Base-by-base conservation (phyloP, 2,113 vertebrate genomes). In the Rhombomys opimus region DNA sequence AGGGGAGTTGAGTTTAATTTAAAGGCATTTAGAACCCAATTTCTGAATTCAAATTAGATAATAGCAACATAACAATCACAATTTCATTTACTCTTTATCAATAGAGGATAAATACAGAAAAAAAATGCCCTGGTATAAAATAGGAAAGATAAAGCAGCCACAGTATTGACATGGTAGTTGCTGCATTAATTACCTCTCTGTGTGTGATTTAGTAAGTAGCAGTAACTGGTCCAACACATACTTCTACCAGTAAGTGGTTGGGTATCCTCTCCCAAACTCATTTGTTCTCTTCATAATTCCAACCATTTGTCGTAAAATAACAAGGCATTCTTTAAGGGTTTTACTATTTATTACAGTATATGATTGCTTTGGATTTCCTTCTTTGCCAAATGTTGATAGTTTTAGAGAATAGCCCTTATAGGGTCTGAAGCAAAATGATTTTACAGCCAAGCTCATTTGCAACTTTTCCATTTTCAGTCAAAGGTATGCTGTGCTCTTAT, bases 371-470 rank as follows among this genome's bases (percentile, higher is more conserved):
- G 77, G 30, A 32, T 14, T 87, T 91, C 86, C 13, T 27, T 77
- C 17, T 84, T 95, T 81, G 35, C 35, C 89, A 88, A 81, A 94
- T 89, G 41, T 61, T 96, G 68, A 52, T 12, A 46, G 18, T 59
- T 90, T 89, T 63, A 30, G 41, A 63, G 59, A 20, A 73, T 41
- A 38, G 38, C 2, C 20, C 25, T 50, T 89, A 12, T 0, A 63
- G 41, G 59, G 5, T 89, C 75, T 94, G 38, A 82, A 78, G 25
- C 32, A 88, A 96, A 86, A 89, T 54, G 12, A 73, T 75, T 91
- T 65, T 89, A 89, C 20, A 93, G 84, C 18, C 92, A 30, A 92
- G 92, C 5, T 91, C 38, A 80, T 50, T 87, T 88, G 72, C 15
- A 63, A 54, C 30, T 70, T 54, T 67, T 67, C 41, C 15, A 20